Conservation (phyloP, 2,113 vertebrate genomes). For the Ceyx cyanopectus region DNA sequence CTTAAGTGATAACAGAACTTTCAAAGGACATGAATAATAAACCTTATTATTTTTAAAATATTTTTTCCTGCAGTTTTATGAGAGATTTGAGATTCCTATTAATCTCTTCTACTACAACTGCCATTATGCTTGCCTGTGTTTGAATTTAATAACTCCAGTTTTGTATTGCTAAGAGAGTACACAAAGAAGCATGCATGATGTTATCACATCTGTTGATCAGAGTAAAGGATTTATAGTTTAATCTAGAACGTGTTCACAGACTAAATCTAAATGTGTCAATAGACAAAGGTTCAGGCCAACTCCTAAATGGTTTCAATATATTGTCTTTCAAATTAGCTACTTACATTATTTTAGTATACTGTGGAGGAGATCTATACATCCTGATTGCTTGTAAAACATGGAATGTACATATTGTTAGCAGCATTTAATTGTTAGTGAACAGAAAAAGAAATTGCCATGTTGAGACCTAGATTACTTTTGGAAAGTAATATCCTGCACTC, state of each 20-base stretch:
- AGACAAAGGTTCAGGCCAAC: background rate
- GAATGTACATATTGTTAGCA: background rate
- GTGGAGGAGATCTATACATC: background rate
- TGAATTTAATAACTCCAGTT: background rate
- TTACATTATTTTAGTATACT: background rate
- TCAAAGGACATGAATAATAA: background rate
- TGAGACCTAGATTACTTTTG: background rate
- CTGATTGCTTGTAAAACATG: background rate
- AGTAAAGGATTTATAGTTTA: background rate
- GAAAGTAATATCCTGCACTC: background rate
- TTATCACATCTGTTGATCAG: background rate
- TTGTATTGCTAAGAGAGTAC: background rate
- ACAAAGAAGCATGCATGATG: background rate
- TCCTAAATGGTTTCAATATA: accelerated
- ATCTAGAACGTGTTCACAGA: background rate
- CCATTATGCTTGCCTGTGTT: background rate
- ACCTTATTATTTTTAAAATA: no score
- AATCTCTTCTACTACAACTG: background rate
- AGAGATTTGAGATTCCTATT: background rate
- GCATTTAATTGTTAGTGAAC: background rate
- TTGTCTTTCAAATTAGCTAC: background rate
- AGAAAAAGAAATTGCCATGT: background rate
- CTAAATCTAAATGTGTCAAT: background rate
- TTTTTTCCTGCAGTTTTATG: background rate
- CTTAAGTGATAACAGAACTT: background rate